Percentiles rank a stretch among this genome's conserved stretches.
Conservation (phyloP, 2,888 invertebrate genomes). For the Melieria picta region DNA sequence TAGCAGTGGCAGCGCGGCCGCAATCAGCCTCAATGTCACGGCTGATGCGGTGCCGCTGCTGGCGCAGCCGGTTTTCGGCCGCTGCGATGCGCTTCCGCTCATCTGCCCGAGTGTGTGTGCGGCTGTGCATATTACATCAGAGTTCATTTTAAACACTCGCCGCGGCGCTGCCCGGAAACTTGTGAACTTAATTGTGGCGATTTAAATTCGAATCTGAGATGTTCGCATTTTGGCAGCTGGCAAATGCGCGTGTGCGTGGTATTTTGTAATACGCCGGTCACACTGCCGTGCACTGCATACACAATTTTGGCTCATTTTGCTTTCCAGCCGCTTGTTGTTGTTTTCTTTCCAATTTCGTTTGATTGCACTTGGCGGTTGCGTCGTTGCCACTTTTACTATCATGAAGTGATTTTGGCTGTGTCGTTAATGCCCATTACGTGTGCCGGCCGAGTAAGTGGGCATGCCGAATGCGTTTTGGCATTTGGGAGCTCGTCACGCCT, state of each 20-base stretch:
- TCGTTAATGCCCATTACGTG: neutral
- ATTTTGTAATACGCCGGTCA: conserved; percentile 8
- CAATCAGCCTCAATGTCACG: conserved; percentile 53
- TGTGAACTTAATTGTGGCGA: conserved; percentile 20
- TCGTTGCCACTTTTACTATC: conserved; percentile 6
- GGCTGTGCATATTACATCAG: conserved; percentile 23
- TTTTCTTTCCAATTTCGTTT: no score
- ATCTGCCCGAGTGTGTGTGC: neutral
- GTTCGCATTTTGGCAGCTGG: no score
- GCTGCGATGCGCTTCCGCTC: neutral
- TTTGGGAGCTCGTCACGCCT: conserved; percentile 7
- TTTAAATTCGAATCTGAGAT: neutral
- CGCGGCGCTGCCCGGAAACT: conserved; percentile 14
- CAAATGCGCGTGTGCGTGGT: no score
- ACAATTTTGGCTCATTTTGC: no score
- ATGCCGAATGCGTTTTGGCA: conserved; percentile 12
- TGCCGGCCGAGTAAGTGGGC: conserved; percentile 14
- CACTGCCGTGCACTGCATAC: neutral
- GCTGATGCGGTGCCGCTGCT: conserved; percentile 17
- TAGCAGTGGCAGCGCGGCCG: conserved; percentile 10
- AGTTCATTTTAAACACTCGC: conserved; percentile 19
- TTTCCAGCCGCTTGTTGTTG: no score
- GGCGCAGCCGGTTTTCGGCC: neutral
- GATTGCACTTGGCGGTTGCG: no score
- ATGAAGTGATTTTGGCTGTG: conserved; percentile 10